Conservation (phyloP, 2,113 vertebrate genomes). For the Trematomus loennbergii region DNA sequence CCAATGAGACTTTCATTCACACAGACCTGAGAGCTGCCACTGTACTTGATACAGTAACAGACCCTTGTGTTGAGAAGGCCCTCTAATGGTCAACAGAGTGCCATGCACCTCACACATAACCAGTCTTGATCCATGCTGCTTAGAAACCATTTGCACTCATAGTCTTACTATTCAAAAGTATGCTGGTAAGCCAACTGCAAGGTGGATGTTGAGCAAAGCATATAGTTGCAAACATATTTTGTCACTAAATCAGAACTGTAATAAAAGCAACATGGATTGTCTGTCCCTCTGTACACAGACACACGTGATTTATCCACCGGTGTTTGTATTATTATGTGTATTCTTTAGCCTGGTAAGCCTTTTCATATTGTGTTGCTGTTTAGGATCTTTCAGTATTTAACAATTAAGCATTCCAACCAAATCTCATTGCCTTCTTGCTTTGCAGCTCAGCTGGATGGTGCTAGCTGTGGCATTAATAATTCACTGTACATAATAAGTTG, state of each 20-base stretch:
- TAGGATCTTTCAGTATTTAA: slow-evolving; percentile 5
- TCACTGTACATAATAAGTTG: slow-evolving; percentile 77
- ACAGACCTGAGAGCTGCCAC: neutral
- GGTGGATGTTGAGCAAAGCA: slow-evolving; percentile 1
- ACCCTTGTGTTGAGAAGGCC: slow-evolving; percentile 15
- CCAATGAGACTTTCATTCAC: neutral
- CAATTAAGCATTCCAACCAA: slow-evolving; percentile 26
- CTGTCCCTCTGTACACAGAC: neutral
- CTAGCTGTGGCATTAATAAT: slow-evolving; percentile 80
- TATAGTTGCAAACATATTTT: neutral
- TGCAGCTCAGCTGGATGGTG: slow-evolving; percentile 50
- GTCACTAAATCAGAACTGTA: slow-evolving; percentile 4
- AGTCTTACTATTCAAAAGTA: neutral
- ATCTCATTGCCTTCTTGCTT: slow-evolving; percentile 35
- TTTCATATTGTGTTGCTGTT: neutral
- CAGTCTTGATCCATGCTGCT: neutral
- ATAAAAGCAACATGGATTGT: neutral
- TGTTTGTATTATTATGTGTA: neutral
- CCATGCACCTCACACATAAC: slow-evolving; percentile 20
- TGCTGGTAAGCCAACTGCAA: neutral
- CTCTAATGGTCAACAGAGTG: slow-evolving; percentile 50
- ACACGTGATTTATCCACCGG: neutral
- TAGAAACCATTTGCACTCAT: neutral
- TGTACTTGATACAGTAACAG: neutral
- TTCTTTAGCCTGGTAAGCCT: neutral